phyloP scores from a whole-genome alignment of 2,888 invertebrate genomes.

The Helicoverpa assulta region DNA sequence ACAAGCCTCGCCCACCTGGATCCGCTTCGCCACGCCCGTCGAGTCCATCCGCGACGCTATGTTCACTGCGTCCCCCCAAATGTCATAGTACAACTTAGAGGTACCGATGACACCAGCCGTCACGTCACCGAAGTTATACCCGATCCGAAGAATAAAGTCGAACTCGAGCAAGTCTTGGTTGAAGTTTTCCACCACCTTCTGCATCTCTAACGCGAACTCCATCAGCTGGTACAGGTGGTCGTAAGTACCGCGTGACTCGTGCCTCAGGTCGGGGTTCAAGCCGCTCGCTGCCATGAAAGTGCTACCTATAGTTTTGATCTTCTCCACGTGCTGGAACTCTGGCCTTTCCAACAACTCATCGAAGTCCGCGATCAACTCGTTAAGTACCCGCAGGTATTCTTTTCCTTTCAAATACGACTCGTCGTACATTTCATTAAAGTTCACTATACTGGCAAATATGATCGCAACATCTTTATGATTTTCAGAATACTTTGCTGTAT shows the following conservation, averaged over 20 bases:
- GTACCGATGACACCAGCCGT: slow-evolving; percentile 99
- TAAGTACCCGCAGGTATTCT: slow-evolving; percentile 98
- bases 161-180: slow-evolving; percentile 97
- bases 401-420: slow-evolving; percentile 98
- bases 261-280: slow-evolving; percentile 94
- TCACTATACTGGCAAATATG: slow-evolving; percentile 98
- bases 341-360: slow-evolving; percentile 96
- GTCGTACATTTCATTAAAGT: slow-evolving; percentile 99
- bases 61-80: slow-evolving; percentile 99
- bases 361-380: slow-evolving; percentile 98
- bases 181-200: slow-evolving; percentile 95
- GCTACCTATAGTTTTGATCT: slow-evolving; percentile 99
- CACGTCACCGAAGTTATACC: slow-evolving; percentile 98
- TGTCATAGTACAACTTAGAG: slow-evolving; percentile 98
- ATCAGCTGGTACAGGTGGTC: slow-evolving; percentile 96
- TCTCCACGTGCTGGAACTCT: slow-evolving; percentile 97
- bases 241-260: slow-evolving; percentile 92
- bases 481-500: slow-evolving; percentile 97
- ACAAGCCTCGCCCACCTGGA: slow-evolving; percentile 95
- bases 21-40: slow-evolving; percentile 96
- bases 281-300: slow-evolving; percentile 99
- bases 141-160: slow-evolving; percentile 95
- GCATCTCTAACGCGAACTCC: slow-evolving; percentile 98
- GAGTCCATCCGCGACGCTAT: slow-evolving; percentile 99
- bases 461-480: slow-evolving; percentile 98